phyloP scores from a whole-genome alignment of 2,113 vertebrate genomes.

The Clarias magur region DNA sequence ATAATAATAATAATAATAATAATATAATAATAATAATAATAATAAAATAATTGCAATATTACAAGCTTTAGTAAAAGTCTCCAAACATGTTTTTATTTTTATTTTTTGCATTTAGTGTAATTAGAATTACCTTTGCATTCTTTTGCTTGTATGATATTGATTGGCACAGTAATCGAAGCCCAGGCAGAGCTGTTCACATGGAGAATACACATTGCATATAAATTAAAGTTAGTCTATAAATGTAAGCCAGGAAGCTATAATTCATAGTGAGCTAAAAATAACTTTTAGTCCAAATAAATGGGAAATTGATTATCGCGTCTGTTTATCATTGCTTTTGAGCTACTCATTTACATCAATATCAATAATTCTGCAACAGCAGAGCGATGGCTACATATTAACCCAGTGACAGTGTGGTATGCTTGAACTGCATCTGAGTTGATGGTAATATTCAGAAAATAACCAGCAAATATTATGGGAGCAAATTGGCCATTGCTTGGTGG shows the following conservation, averaged over 20 bases:
- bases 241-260: background rate
- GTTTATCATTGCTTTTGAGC: background rate
- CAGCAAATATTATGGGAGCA: conserved; percentile 5
- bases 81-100: background rate
- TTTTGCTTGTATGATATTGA: background rate
- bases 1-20: too few species aligned
- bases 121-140: background rate
- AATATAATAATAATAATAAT: too few species aligned
- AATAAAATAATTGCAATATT: too few species aligned
- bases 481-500: background rate
- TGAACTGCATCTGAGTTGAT: background rate
- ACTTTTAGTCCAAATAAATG: background rate
- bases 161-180: background rate
- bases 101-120: background rate
- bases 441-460: conserved; percentile 3
- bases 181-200: background rate
- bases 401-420: background rate
- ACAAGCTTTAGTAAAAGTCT: background rate
- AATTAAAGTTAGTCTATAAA: background rate
- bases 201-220: background rate
- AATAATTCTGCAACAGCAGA: background rate
- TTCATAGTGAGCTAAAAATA: background rate
- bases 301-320: background rate
- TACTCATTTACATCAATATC: background rate
- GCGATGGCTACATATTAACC: background rate